These are phyloP conservation scores for Clarias fuscus DNA, from an alignment of 2,797 vertebrate genomes.

Conservation along the genomic window DNA sequence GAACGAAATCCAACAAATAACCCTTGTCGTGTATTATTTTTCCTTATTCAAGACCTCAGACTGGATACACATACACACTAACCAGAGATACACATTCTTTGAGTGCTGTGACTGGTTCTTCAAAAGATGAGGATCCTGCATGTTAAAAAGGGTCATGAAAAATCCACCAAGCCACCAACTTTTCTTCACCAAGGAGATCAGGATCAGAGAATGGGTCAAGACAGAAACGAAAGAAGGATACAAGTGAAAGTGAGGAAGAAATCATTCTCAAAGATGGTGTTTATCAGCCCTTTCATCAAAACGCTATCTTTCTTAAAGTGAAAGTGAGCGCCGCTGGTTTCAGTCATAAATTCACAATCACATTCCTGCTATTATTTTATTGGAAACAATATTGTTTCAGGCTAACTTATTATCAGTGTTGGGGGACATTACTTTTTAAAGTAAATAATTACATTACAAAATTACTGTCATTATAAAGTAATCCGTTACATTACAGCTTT, in stretches of 20 bases:
- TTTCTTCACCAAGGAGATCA: slow-evolving; percentile 27
- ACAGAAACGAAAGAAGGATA: slow-evolving; percentile 35
- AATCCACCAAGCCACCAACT: neutral
- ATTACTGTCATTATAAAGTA: too few relatives aligned
- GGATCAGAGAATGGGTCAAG: slow-evolving; percentile 32
- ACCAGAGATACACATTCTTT: neutral
- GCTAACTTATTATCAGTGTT: too few relatives aligned
- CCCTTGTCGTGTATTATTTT: slow-evolving; percentile 16
- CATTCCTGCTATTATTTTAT: too few relatives aligned
- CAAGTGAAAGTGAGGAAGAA: neutral
- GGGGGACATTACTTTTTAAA: too few relatives aligned
- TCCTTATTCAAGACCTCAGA: neutral
- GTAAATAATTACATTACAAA: too few relatives aligned
- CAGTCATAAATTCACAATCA: too few relatives aligned
- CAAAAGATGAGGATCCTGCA: slow-evolving; percentile 17
- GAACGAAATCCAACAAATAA: slow-evolving; percentile 21
- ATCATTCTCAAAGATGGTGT: neutral
- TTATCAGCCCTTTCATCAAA: too few relatives aligned
- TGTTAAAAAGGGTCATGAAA: slow-evolving; percentile 25
- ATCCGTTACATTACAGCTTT: too few relatives aligned
- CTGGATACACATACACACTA: neutral
- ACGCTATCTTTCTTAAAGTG: too few relatives aligned
- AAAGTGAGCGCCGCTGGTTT: too few relatives aligned
- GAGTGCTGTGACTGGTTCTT: neutral
- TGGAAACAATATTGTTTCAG: too few relatives aligned